Evolutionary conservation across 2,797 vertebrate genomes (phyloP).

Genomic region (Sebastes kiyomatsui): DNA sequence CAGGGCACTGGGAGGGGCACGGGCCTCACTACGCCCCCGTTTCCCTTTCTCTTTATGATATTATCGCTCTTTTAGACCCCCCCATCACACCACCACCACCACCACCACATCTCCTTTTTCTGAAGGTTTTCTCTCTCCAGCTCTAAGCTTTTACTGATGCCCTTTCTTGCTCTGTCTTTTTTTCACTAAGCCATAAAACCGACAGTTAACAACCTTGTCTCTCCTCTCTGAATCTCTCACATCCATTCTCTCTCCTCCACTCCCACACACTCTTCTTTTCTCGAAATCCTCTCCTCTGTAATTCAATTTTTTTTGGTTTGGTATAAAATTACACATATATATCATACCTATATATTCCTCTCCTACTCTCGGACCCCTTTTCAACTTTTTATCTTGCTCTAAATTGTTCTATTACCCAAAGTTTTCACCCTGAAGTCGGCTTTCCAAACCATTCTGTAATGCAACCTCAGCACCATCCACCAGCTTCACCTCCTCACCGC

Average conservation of each 20-base stretch:
- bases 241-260: conserved; percentile 25
- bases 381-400: background rate
- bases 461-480: conserved; percentile 39
- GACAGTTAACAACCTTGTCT: conserved; percentile 51
- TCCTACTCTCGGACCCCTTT: background rate
- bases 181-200: conserved; percentile 45
- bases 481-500: conserved; percentile 42
- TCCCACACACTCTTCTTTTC: conserved; percentile 12
- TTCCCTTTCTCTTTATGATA: conserved; percentile 63
- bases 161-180: conserved; percentile 43
- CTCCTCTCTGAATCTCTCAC: conserved; percentile 25
- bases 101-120: conserved; percentile 7
- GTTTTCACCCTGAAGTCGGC: background rate
- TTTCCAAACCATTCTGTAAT: conserved; percentile 6
- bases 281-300: background rate
- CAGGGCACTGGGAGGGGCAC: conserved; percentile 68
- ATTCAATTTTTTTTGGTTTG: background rate
- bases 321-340: background rate
- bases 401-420: conserved; percentile 3
- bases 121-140: conserved; percentile 14
- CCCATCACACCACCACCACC: background rate
- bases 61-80: conserved; percentile 51
- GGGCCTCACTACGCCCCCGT: conserved; percentile 60
- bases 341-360: background rate
- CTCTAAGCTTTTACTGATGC: conserved; percentile 47